Evolutionary conservation across 2,888 invertebrate species (phyloP), one percentile per base, ranked within the genome.

Genomic region (Sipunculus nudus): DNA sequence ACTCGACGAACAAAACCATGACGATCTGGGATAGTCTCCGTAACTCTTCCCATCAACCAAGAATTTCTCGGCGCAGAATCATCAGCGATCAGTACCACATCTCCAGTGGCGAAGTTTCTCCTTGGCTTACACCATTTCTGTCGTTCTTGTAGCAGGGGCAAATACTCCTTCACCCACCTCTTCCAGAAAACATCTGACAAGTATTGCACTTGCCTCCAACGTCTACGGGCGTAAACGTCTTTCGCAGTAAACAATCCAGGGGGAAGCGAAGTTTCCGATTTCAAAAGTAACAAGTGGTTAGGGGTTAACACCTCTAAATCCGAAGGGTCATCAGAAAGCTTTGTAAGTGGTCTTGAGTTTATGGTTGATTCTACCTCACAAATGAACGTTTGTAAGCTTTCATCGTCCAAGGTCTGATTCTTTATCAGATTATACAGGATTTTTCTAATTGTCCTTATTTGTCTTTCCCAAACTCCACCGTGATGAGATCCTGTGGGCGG

Each of bases 131-230:
- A 16, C 46, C 48, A 57, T 28, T 61, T 61, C 21, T 47, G 47
- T 29, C 61, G 28, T 25, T 47, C 39, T 39, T 61, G 61, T 35
- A 53, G 39, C 4, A 35, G n/a, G 6, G 53, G 57, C 23, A 58
- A 8, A 46, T 61, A 57, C 45, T 61, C 61, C 1, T 35, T 25
- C 2, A 54, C 26, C 61, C 65, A 65, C n/a, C 57, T 49, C 21
- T 32, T 32, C 59, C 61, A 65, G 25, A 65, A 65, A 19, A 60
- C 13, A 31, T 56, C 43, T 4, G 59, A 53, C 46, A 65, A 40
- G 35, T 61, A 65, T 43, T 65, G 61, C 25, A 61, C 57, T 25
- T 62, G 59, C 10, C 60, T 29, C 63, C 63, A 63, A n/a, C 65
- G 58, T 16, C 39, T 50, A n/a, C 21, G 6, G n/a, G n/a, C n/a